A percentile compares a stretch with the other conserved stretches of the same genome.
phyloP scores from a whole-genome alignment of 2,888 invertebrate species.

The Petrolisthes manimaculis region DNA sequence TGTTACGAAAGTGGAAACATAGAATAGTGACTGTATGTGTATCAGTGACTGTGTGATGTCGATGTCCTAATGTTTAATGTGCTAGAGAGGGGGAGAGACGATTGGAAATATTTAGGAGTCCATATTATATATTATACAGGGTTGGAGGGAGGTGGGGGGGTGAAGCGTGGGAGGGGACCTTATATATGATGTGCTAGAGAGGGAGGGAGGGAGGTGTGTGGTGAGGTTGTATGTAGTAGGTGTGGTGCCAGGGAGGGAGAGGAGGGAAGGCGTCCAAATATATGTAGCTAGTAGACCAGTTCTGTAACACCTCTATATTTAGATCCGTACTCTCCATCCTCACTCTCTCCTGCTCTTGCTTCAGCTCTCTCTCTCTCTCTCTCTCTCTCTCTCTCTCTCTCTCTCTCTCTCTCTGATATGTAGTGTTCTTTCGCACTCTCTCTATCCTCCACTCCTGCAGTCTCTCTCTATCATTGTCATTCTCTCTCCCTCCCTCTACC shows the following conservation, averaged over 20 bases:
- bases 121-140: no score
- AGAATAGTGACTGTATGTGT: no score
- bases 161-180: no score
- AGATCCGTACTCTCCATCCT: background rate
- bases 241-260: background rate
- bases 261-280: background rate
- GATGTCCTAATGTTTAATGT: no score
- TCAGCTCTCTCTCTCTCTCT: constrained; percentile 5
- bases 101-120: no score
- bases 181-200: no score
- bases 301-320: background rate
- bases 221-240: background rate
- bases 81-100: no score
- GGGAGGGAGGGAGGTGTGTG: background rate
- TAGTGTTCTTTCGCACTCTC: background rate
- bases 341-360: background rate
- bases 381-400: constrained; percentile 11
- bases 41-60: no score
- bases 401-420: background rate
- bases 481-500: background rate
- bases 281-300: background rate
- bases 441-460: background rate
- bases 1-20: no score
- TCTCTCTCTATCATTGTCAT: background rate
- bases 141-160: no score